These are phyloP conservation scores for Pseudotriccus pelzelni DNA, from an alignment of 2,797 vertebrate species.

Conservation along the genomic window DNA sequence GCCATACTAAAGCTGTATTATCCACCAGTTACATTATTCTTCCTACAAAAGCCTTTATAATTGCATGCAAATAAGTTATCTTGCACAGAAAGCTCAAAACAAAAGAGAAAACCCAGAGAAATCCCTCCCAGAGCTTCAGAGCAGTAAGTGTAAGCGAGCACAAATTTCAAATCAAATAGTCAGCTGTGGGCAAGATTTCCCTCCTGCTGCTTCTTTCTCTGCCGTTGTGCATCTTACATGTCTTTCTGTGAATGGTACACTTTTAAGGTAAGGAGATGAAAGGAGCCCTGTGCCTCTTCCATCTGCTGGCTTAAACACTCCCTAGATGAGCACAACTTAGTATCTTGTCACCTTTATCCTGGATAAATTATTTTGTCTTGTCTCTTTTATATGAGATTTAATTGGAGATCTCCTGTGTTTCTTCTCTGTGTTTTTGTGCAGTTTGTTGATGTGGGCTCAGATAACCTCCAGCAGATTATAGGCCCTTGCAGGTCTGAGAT, in stretches of 20 bases:
- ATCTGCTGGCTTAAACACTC: neutral
- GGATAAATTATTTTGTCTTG: neutral
- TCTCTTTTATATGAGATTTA: neutral
- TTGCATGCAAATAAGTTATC: neutral
- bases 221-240: neutral
- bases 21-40: neutral
- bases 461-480: neutral
- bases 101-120: neutral
- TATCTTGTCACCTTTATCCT: neutral
- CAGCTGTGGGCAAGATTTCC: neutral
- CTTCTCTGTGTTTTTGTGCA: neutral
- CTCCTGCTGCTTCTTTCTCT: neutral
- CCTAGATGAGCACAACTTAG: neutral
- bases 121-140: neutral
- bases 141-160: neutral
- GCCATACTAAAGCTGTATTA: neutral
- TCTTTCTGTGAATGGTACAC: neutral
- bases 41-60: neutral
- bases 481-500: neutral
- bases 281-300: neutral
- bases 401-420: neutral
- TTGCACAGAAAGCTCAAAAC: constrained; percentile 4
- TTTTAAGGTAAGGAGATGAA: neutral
- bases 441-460: neutral
- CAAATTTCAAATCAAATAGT: constrained; percentile 16